phyloP scores from a whole-genome alignment of 2,888 invertebrate genomes.

The Brenthis hecate region DNA sequence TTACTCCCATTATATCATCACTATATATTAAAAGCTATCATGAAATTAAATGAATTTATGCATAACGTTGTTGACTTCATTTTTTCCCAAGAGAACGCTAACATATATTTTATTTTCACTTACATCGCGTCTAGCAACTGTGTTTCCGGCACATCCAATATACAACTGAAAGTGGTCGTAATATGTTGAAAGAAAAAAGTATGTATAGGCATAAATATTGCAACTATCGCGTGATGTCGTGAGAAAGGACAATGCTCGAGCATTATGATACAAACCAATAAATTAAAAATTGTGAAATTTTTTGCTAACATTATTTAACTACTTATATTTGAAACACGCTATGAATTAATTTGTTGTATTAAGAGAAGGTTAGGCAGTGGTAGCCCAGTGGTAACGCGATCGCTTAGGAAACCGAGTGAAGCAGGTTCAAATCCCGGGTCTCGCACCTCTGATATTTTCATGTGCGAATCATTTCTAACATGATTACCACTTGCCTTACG shows the following conservation, averaged over 20 bases:
- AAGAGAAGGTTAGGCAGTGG: conserved; percentile 3
- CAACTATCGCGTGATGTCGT: conserved; percentile 24
- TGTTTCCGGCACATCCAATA: conserved; percentile 10
- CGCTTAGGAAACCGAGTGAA: too few species aligned
- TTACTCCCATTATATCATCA: too few species aligned
- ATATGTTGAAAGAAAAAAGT: not conserved
- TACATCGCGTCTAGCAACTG: not conserved
- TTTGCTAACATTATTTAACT: not conserved
- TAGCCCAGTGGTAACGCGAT: too few species aligned
- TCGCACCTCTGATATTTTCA: too few species aligned
- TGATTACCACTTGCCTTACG: too few species aligned
- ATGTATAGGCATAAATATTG: conserved; percentile 23
- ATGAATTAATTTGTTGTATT: not conserved
- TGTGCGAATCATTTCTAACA: too few species aligned
- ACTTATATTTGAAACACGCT: not conserved
- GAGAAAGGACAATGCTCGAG: conserved; percentile 28
- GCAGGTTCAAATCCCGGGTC: too few species aligned
- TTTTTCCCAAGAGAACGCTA: not conserved
- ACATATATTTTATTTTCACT: not conserved
- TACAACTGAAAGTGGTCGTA: conserved; percentile 8
- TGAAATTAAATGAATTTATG: too few species aligned
- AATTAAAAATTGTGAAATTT: conserved; percentile 19
- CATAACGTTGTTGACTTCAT: too few species aligned
- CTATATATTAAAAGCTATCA: too few species aligned
- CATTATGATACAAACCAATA: conserved; percentile 28